Evolutionary conservation across 1,140 invertebrate genomes (phyloP).

Genomic region (Pentalonia nigronervosa): DNA sequence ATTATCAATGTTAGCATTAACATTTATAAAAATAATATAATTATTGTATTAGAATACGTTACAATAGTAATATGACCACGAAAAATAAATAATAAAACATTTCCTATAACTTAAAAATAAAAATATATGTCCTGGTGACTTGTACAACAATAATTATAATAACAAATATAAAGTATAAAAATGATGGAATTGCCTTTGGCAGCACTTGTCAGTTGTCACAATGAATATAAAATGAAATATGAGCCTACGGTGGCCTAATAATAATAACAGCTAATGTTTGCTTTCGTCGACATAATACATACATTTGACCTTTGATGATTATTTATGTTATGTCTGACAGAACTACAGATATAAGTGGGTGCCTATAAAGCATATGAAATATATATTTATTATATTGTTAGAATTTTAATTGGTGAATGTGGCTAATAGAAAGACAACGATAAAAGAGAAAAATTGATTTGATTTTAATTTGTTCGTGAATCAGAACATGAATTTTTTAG

Average conservation of each 20-base stretch:
- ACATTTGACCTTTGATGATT: neutral
- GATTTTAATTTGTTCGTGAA: too few species aligned
- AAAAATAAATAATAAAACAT: too few species aligned
- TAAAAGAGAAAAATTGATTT: too few species aligned
- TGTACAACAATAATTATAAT: neutral
- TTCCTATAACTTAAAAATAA: too few species aligned
- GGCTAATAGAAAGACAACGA: neutral
- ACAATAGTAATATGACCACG: too few species aligned
- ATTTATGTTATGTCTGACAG: neutral
- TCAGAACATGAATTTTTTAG: too few species aligned
- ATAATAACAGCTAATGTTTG: neutral
- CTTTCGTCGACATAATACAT: neutral
- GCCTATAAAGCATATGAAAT: too few species aligned
- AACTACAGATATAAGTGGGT: too few species aligned
- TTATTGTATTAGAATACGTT: too few species aligned
- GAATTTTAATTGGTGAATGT: neutral
- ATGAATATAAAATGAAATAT: conserved; percentile 1
- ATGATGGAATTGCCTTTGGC: neutral
- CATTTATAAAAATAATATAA: too few species aligned
- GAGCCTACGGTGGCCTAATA: neutral
- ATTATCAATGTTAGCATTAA: too few species aligned
- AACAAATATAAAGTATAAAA: neutral
- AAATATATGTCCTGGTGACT: neutral
- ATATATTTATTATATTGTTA: neutral
- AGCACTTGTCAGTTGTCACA: neutral